Evolutionary conservation across 92 coral and sea anemone species (phyloP).

Genomic region (Metridium senile): DNA sequence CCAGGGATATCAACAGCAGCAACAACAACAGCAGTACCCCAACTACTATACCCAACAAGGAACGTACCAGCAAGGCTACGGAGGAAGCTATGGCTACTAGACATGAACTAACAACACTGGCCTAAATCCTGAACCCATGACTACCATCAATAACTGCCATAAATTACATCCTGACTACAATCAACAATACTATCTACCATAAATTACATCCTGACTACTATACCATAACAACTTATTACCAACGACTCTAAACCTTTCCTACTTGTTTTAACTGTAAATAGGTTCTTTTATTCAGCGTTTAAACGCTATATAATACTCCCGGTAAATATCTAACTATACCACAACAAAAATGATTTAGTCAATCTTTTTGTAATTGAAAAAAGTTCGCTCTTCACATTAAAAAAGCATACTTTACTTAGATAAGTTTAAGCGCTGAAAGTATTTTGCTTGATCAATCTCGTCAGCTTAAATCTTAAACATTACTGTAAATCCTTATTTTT

Average conservation of each 20-base stretch:
- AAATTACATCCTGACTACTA: background rate
- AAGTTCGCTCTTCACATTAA: no score
- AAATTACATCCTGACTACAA: background rate
- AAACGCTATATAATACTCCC: no score
- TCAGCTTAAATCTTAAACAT: no score
- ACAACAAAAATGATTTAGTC: no score
- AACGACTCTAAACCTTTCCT: background rate
- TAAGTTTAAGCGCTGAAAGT: no score
- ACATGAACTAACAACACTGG: background rate
- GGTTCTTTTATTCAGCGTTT: background rate
- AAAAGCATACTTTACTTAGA: no score
- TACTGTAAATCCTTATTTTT: no score
- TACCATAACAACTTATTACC: no score
- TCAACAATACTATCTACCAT: background rate
- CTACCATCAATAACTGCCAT: background rate
- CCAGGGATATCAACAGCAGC: conserved; percentile 56
- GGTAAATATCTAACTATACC: no score
- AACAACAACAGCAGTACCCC: conserved; percentile 40
- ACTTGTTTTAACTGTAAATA: background rate
- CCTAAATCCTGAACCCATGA: background rate
- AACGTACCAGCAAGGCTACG: conserved; percentile 43
- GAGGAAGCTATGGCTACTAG: conserved; percentile 54
- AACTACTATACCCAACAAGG: conserved; percentile 69
- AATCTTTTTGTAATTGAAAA: no score
- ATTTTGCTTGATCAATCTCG: no score